Base-by-base conservation (phyloP, 2,888 invertebrate species). In the Sinohyriopsis cumingii region DNA sequence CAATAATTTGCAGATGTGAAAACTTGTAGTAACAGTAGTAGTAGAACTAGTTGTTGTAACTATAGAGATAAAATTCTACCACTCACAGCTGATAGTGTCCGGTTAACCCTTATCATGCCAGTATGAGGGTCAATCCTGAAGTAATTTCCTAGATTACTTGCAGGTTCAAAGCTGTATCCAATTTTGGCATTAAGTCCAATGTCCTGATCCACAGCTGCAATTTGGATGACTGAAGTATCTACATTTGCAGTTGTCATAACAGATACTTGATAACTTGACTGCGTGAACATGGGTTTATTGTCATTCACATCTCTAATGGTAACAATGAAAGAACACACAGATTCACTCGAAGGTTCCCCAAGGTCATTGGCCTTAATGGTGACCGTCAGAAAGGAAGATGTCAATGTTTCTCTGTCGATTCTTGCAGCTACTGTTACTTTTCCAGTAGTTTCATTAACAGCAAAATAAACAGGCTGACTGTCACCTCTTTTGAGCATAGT, bases 61-160 rank as follows among this genome's bases (percentile, higher is more conserved):
- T 45, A 15, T 15, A 45, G 45, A 15, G 15, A 45, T 1, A 45
- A 45, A 45, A 45, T 45, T 45, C 45, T 45, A 45, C 45, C 45
- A 45, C 45, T 45, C 45, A 45, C 45, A 68, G 64, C 61, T 22
- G 69, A 69, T 60, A 98, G 92, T 67, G 97, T 95, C 91, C 96
- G 96, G 92, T 95, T 96, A 86, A 98, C 92, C 75, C 96, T 95
- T 89, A 98, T 97, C 96, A 97, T 97, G 89, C 98, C 98, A 86
- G 96, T 97, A 90, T 97, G 96, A 83, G 95, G 95, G 91, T 98
- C 97, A 84, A 99, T 97, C 90, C 95, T 95, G 90, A 99, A 99
- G 91, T 97, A 97, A 89, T 96, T 96, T 87, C 67, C 94, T 18
- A 95, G 94, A 90, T 96, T 96, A 86, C 94, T 94, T 1, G 67